These are phyloP conservation scores for Albula goreensis DNA, from an alignment of 2,113 vertebrate genomes.

Conservation along the genomic window DNA sequence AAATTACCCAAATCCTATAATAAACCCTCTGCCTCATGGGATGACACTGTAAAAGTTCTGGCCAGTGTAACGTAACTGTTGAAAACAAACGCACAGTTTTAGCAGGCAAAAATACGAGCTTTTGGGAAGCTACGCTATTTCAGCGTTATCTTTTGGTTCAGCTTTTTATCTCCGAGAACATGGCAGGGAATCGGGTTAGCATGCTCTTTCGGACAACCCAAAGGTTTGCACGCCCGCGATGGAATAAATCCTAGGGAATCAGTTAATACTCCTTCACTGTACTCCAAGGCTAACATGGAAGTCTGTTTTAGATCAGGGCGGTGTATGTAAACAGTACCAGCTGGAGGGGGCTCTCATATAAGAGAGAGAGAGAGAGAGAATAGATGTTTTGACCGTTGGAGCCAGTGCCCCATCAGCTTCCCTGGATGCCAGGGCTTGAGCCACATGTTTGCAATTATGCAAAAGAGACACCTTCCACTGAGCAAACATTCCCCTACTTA, in stretches of 20 bases:
- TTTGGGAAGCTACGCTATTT: neutral
- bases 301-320: constrained; percentile 28
- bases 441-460: constrained; percentile 44
- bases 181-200: neutral
- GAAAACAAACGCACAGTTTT: neutral
- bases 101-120: neutral
- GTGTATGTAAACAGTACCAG: constrained; percentile 7
- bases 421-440: neutral
- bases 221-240: neutral
- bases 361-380: constrained; percentile 15
- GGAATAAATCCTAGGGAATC: neutral
- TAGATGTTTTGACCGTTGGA: neutral
- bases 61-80: neutral
- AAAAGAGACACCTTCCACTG: constrained; percentile 37
- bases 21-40: neutral
- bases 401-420: neutral
- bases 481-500: constrained; percentile 17
- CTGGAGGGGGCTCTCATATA: constrained; percentile 11
- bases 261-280: neutral
- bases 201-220: neutral
- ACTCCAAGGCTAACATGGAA: neutral
- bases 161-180: too few relatives aligned
- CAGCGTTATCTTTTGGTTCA: neutral
- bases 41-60: neutral
- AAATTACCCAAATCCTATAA: neutral